phyloP scores from a whole-genome alignment of 2,888 invertebrate species.

The Caenorhabditis doughertyi region DNA sequence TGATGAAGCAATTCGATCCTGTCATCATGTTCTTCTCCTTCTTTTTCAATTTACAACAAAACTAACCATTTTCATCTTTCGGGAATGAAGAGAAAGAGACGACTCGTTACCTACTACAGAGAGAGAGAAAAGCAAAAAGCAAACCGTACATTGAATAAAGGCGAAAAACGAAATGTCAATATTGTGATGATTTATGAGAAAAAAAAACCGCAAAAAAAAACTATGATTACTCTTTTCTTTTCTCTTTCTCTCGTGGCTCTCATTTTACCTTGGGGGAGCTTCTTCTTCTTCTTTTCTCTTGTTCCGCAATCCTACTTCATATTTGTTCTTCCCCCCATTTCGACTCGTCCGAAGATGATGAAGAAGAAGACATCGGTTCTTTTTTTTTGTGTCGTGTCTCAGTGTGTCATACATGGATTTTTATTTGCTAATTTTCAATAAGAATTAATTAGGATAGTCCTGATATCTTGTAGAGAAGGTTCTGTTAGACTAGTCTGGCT shows the following conservation, averaged over 20 bases:
- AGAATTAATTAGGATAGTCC: too few species aligned
- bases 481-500: too few species aligned
- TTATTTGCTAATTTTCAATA: not conserved
- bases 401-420: slow-evolving; percentile 22
- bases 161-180: slow-evolving; percentile 63
- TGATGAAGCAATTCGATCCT: slow-evolving; percentile 57
- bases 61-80: slow-evolving; percentile 3
- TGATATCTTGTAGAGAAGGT: too few species aligned
- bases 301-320: slow-evolving; percentile 54
- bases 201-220: slow-evolving; percentile 30
- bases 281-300: not conserved
- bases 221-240: slow-evolving; percentile 43
- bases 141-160: slow-evolving; percentile 53
- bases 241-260: not conserved
- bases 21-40: slow-evolving; percentile 51
- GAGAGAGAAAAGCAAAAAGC: slow-evolving; percentile 35
- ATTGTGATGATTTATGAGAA: slow-evolving; percentile 63
- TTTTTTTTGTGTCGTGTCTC: slow-evolving; percentile 15
- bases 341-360: not conserved
- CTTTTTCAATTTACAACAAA: not conserved
- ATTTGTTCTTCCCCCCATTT: slow-evolving; percentile 33
- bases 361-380: slow-evolving; percentile 25
- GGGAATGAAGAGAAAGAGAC: not conserved
- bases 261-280: not conserved
- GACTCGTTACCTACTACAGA: too few species aligned